Base-by-base conservation (phyloP, 2,888 invertebrate genomes). In the Liopterus haemorrhoidalis region DNA sequence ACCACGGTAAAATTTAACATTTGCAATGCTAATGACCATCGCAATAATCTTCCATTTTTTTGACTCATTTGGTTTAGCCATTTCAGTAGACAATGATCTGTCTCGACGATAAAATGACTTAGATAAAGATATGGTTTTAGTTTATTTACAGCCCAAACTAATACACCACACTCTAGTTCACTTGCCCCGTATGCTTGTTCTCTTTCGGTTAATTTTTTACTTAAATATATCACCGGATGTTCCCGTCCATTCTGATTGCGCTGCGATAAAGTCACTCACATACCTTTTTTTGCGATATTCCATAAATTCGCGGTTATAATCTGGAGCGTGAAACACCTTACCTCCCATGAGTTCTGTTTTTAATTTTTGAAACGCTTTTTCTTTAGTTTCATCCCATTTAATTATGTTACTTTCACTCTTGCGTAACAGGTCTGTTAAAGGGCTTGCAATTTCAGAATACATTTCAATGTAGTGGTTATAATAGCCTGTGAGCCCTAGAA, bases 121-220 rank as follows among this genome's bases (percentile, higher is more conserved):
- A 27, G 20, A 4, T 18, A 6, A 19, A 28, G 3, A 39, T 16
- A 39, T 6, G 28, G 28, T 18, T 39, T 28, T 11, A 39, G 2
- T 28, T 39, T 19, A 11, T 12, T 20, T 2, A 39, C 27, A 4
- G 39, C 28, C 39, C 39, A 27, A 6, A 28, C 25, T 37, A 37
- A 37, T 6, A 25, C 37, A 4, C 16, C 37, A 39, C 28, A 39
- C 28, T 39, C 27, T 19, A 27, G 12, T 18, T 28, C 27, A 19
- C 39, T 39, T 5, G 39, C 39, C 4, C 39, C 22, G 18, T 39
- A 39, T 1, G 16, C 18, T 19, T 39, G 39, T 39, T 39, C 39
- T 11, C 39, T 39, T 8, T 39, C 39, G 2, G 28, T 27, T n/a
- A 39, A 9, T 19, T 35, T 35, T 21, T 12, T 35, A 35, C 35